Evolutionary conservation across 2,888 invertebrate genomes (phyloP), one percentile per base, ranked within the genome.

Genomic region (Linyphia triangularis): DNA sequence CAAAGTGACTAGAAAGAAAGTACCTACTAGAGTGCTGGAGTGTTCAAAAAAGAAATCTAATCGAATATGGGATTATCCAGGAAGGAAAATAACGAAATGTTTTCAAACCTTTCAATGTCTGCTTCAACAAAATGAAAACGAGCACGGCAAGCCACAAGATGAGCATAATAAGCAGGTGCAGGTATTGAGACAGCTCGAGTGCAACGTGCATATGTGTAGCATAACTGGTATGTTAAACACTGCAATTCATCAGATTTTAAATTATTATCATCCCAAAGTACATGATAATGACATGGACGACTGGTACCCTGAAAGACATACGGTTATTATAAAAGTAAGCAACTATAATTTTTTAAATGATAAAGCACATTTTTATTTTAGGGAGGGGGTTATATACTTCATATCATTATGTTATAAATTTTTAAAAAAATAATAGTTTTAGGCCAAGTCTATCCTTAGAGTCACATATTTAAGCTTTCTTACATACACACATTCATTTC

Each of bases 191-290:
- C 99, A 89, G 98, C 98, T 91, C 99, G 96, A 28, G 99, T 99
- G 94, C 99, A 99, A 91, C 99, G 95, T 90, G 99, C 99, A 93
- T 99, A 99, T 65, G 99, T 99, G 95, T 99, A 99, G 94, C 99
- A 99, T 93, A 99, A 94, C 94, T 99, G 99, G 94, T 99, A 99
- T 90, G 99, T 99, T 91, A 99, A 95, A 94, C 98, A 98, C 94
- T 99, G 99, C 91, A 99, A 95, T 94, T 99, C 99, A 94, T 99
- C 99, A 79, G 99, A 98, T 91, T 97, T 97, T 93, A 99, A 97
- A 93, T 97, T 97, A 94, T 99, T 99, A 94, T 99, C 99, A 94
- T 99, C 99, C 99, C 99, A 99, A 84, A 99, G 95, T 89, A 99
- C 99, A 94, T 99, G 99, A 94, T 99, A 99, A 94, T 99, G 99